phyloP scores from a whole-genome alignment of 1,140 invertebrate species.

The Ceratosolen solmsi region DNA sequence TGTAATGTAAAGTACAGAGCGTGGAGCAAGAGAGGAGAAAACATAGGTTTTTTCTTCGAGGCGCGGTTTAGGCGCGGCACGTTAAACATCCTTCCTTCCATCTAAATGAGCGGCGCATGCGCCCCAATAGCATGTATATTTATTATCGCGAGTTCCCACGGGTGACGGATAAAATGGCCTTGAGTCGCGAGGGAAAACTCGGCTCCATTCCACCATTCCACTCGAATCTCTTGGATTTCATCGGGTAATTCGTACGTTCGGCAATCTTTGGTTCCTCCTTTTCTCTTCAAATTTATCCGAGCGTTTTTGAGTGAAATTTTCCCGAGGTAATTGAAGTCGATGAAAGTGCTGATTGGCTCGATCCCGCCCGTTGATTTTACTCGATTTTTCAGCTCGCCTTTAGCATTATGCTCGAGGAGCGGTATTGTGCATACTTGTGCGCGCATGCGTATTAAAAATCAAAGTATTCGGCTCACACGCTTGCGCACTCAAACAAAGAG shows the following conservation, averaged over 20 bases:
- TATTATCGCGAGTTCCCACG: constrained; percentile 42
- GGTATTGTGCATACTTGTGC: too few relatives aligned
- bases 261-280: too few relatives aligned
- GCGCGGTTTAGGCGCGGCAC: constrained; percentile 51
- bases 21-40: neutral
- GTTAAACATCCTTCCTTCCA: constrained; percentile 52
- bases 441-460: constrained; percentile 17
- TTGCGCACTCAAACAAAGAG: constrained; percentile 12
- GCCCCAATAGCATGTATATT: neutral
- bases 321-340: neutral
- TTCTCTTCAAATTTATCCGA: too few relatives aligned
- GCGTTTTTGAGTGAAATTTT: too few relatives aligned
- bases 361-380: neutral
- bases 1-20: neutral
- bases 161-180: constrained; percentile 32
- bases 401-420: neutral
- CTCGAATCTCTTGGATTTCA: neutral
- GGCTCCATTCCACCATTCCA: neutral
- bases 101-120: constrained; percentile 31
- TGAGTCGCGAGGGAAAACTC: neutral
- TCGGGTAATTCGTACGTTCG: neutral
- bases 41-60: constrained; percentile 22
- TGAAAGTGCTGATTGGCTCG: neutral
- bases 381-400: neutral
- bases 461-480: constrained; percentile 22